These are phyloP conservation scores for Thryonomys swinderianus DNA, from an alignment of 2,113 vertebrate genomes.

Conservation along the genomic window DNA sequence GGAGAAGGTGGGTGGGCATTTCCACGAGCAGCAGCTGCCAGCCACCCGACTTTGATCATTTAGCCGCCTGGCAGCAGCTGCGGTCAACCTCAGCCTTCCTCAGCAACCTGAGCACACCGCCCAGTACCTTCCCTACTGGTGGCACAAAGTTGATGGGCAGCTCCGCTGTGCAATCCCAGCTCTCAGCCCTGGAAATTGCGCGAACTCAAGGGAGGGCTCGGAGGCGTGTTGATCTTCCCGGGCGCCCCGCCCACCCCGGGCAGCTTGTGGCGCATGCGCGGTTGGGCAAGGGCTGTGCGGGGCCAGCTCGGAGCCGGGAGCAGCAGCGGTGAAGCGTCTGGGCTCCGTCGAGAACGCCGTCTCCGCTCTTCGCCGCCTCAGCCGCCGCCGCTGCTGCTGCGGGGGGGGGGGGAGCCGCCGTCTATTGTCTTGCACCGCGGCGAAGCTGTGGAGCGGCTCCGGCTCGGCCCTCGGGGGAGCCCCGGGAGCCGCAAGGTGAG, in stretches of 20 bases:
- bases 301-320: background rate
- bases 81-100: conserved; percentile 34
- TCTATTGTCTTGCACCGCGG: conserved; percentile 41
- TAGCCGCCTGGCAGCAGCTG: background rate
- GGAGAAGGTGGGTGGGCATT: conserved; percentile 48
- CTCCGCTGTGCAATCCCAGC: background rate
- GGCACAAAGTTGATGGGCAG: background rate
- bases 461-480: conserved; percentile 65
- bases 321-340: background rate
- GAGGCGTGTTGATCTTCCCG: background rate
- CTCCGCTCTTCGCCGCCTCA: background rate
- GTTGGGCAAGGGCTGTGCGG: background rate
- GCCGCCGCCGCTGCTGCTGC: conserved; percentile 20
- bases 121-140: conserved; percentile 40
- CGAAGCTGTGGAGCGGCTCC: conserved; percentile 65
- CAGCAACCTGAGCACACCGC: conserved; percentile 66
- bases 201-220: background rate
- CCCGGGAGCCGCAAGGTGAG: conserved; percentile 75
- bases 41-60: conserved; percentile 13
- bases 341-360: background rate
- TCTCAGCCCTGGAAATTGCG: background rate
- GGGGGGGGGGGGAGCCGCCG: conserved; percentile 63
- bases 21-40: background rate
- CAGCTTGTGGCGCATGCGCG: conserved; percentile 64
- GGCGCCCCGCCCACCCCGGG: background rate